Evolutionary conservation across 2,888 invertebrate genomes (phyloP).

Genomic region (Diplazon laetatorius): DNA sequence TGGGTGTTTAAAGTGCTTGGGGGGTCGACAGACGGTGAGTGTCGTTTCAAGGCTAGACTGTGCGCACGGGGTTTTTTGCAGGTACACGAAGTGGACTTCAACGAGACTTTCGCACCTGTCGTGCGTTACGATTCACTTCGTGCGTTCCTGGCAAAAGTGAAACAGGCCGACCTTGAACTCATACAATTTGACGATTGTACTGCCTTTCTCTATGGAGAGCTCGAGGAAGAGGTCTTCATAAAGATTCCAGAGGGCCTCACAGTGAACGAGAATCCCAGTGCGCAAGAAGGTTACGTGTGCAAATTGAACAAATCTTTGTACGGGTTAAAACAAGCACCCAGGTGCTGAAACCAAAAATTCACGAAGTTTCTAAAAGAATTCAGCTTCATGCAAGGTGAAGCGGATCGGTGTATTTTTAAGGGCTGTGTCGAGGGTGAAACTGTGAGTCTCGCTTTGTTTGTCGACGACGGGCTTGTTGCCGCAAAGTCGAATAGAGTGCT

Average conservation of each 20-base stretch:
- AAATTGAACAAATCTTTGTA: constrained; percentile 56
- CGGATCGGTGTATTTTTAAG: background rate
- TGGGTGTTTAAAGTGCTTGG: constrained; percentile 48
- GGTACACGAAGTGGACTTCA: constrained; percentile 33
- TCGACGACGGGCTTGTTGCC: constrained; percentile 59
- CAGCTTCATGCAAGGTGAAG: constrained; percentile 9
- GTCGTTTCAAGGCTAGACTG: constrained; percentile 38
- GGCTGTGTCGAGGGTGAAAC: background rate
- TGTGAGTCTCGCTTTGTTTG: constrained; percentile 50
- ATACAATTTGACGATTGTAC: constrained; percentile 32
- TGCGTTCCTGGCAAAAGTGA: constrained; percentile 19
- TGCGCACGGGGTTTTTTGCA: constrained; percentile 46
- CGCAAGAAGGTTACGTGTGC: constrained; percentile 37
- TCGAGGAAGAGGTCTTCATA: constrained; percentile 25
- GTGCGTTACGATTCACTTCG: constrained; percentile 31
- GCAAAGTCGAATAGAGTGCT: constrained; percentile 55
- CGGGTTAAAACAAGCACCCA: constrained; percentile 59
- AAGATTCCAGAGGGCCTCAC: constrained; percentile 13
- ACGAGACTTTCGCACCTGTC: constrained; percentile 32
- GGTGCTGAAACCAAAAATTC: constrained; percentile 60
- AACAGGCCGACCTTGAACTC: constrained; percentile 23
- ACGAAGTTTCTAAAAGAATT: constrained; percentile 51
- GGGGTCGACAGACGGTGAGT: constrained; percentile 32
- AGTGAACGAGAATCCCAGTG: background rate
- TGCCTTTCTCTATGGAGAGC: constrained; percentile 33